Conservation (phyloP, 1,140 invertebrate species). For the Diorhabda elongata region DNA sequence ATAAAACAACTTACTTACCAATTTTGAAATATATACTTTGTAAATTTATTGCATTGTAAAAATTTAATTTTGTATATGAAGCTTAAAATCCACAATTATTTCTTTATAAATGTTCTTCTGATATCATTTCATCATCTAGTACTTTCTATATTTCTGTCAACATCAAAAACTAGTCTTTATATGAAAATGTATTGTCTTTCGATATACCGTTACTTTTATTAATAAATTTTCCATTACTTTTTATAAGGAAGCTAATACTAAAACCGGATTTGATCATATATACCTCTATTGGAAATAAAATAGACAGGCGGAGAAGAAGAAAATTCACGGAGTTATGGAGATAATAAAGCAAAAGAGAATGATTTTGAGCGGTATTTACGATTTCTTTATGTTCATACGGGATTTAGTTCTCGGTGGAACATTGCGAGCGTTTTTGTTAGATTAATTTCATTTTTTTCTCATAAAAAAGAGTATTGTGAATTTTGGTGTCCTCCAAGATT, state of each 20-base stretch:
- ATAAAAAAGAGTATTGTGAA: too few species aligned
- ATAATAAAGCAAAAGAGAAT: slow-evolving; percentile 1
- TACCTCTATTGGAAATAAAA: neutral
- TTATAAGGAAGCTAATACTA: neutral
- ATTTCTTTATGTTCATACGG: neutral
- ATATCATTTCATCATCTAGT: too few species aligned
- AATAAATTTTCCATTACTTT: neutral
- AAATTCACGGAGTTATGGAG: slow-evolving; percentile 2
- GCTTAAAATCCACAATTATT: too few species aligned
- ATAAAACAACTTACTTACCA: too few species aligned
- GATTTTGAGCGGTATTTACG: slow-evolving; percentile 1
- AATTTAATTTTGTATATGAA: too few species aligned
- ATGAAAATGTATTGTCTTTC: too few species aligned
- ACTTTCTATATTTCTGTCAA: too few species aligned
- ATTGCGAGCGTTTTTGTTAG: neutral
- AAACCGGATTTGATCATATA: neutral
- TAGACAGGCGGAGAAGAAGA: neutral
- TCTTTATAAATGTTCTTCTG: too few species aligned
- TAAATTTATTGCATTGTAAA: too few species aligned
- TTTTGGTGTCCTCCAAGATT: too few species aligned
- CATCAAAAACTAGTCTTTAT: too few species aligned
- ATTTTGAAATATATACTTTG: too few species aligned
- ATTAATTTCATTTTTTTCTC: slow-evolving; percentile 1
- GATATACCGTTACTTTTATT: neutral
- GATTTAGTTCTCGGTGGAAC: neutral